Evolutionary conservation across 2,797 vertebrate species (phyloP), one percentile per base, ranked within the genome.

Genomic region (Mastacembelus armatus): DNA sequence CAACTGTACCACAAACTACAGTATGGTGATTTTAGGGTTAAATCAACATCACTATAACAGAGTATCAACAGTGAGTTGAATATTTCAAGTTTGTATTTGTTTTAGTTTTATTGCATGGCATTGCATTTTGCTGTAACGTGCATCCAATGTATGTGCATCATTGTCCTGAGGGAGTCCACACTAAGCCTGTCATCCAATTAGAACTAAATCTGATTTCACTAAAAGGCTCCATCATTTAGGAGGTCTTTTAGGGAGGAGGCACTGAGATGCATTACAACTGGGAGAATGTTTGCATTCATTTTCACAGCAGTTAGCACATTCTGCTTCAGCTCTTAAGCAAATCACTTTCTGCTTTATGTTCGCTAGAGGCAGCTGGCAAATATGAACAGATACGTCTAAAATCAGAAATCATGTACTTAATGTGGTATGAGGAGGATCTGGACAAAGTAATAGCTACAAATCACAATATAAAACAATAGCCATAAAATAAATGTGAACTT

Each of bases 171-270:
- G 78, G 83, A 87, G 63, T 71, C 60, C 57, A 74, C 78, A 55
- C 77, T 58, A 58, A 42, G 81, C 50, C 80, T 50, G 80, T 91
- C 85, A 84, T 89, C 85, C 82, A 88, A 90, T 91, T 90, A 88
- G 66, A 69, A 48, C 76, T n/a, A 88, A 90, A 90, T 91, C 76
- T 82, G 85, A 91, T 91, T 89, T 81, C 29, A 66, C 83, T 91
- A 90, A 91, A 91, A 92, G 84, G 87, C 84, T 67, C 74, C 79
- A 86, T 89, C 86, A 84, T 90, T 87, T 85, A 81, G 65, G 71
- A 50, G 79, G 66, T 88, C 81, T 89, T 91, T 88, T 27, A 79
- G 79, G 51, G 72, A 86, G 74, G 74, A 74, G 67, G 50, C 78
- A 83, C 70, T 77, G 77, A 84, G 88, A 90, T 86, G 68, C 76